phyloP scores from a whole-genome alignment of 2,113 vertebrate species.

The Ibidorhyncha struthersii region DNA sequence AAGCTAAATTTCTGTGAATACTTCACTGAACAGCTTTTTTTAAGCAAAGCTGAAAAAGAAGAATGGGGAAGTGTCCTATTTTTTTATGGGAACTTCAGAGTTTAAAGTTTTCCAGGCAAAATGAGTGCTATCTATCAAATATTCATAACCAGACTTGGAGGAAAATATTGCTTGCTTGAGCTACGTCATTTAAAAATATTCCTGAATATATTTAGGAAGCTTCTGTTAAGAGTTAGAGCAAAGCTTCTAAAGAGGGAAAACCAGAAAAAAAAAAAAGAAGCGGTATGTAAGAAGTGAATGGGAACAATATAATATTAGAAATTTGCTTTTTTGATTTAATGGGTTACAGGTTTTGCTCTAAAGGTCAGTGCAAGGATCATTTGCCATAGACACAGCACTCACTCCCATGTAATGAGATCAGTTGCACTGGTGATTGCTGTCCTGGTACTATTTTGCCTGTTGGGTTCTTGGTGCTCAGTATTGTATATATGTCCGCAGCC shows the following conservation, averaged over 20 bases:
- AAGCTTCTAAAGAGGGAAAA: background rate
- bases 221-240: background rate
- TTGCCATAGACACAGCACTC: background rate
- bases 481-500: background rate
- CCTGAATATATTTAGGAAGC: constrained; percentile 38
- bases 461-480: background rate
- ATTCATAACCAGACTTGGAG: constrained; percentile 48
- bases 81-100: background rate
- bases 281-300: background rate
- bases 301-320: background rate
- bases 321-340: background rate
- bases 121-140: constrained; percentile 30
- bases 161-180: background rate
- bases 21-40: background rate
- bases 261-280: background rate
- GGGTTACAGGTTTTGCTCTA: background rate
- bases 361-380: background rate
- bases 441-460: background rate
- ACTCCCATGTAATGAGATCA: background rate
- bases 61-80: background rate
- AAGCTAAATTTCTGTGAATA: background rate
- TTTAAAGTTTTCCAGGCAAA: constrained; percentile 25
- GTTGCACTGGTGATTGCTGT: background rate
- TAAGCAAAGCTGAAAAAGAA: constrained; percentile 4
- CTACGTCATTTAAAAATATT: constrained; percentile 23